Evolutionary conservation across 2,113 vertebrate genomes (phyloP).

Genomic region (Phrynosoma platyrhinos): DNA sequence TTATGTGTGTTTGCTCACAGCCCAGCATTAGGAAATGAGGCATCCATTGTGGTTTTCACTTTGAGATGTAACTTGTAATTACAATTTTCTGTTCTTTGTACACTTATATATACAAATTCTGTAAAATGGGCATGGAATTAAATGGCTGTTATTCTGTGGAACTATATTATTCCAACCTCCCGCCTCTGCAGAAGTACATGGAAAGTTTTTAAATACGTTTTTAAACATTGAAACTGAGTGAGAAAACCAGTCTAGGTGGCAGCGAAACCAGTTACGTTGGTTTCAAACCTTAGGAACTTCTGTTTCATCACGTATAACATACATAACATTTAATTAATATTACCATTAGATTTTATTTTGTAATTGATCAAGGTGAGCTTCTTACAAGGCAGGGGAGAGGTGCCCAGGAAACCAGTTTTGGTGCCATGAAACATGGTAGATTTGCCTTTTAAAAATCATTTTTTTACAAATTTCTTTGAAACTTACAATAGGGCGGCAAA

Average conservation of each 20-base stretch:
- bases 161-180: not conserved
- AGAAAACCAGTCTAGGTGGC: not conserved
- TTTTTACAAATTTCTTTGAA: not conserved
- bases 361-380: not conserved
- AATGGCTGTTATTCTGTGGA: not conserved
- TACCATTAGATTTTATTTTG: slow-evolving; percentile 11
- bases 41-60: not conserved
- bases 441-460: not conserved
- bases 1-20: not conserved
- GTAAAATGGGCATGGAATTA: not conserved
- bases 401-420: not conserved
- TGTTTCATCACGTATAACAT: not conserved
- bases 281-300: not conserved
- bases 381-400: not conserved
- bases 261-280: not conserved
- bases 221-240: not conserved
- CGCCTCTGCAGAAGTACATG: not conserved
- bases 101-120: not conserved
- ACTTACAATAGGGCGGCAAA: not conserved
- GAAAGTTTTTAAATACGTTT: too few species aligned
- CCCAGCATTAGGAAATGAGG: not conserved
- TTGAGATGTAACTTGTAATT: not conserved
- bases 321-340: slow-evolving; percentile 15
- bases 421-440: not conserved
- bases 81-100: not conserved